phyloP scores from a whole-genome alignment of 92 coral and sea anemone species.

The Scolanthus callimorphus region DNA sequence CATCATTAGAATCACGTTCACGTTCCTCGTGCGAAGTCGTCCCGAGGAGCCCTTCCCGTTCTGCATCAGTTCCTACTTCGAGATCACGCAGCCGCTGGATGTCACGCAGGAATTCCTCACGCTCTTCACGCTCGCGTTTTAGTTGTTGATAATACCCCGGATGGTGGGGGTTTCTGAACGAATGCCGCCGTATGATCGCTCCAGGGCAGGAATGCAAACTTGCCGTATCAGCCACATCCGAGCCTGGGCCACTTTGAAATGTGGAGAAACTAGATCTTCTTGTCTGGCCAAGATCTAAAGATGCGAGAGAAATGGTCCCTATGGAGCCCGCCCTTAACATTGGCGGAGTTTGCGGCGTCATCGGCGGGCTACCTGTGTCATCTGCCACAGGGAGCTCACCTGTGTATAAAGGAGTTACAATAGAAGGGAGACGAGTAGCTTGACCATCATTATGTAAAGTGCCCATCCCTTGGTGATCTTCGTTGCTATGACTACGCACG shows the following conservation, averaged over 20 bases:
- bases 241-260: constrained; percentile 33
- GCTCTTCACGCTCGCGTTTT: constrained; percentile 18
- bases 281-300: constrained; percentile 26
- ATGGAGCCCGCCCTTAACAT: constrained; percentile 27
- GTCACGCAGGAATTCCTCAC: constrained; percentile 6
- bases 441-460: constrained; percentile 2
- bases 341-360: neutral
- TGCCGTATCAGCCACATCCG: constrained; percentile 21
- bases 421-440: constrained; percentile 32
- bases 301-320: constrained; percentile 45
- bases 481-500: constrained; percentile 46
- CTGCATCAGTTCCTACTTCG: constrained; percentile 4
- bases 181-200: constrained; percentile 12
- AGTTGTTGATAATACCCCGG: constrained; percentile 24
- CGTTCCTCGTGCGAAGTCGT: neutral
- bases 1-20: neutral
- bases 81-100: constrained; percentile 2
- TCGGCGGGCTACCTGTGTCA: constrained; percentile 6
- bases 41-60: neutral
- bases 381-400: constrained; percentile 27
- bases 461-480: constrained; percentile 18
- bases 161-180: constrained; percentile 26
- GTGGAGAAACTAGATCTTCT: constrained; percentile 49
- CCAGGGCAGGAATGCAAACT: constrained; percentile 19
- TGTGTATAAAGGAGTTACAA: constrained; percentile 50